Evolutionary conservation across 92 coral and sea anemone species (phyloP).

Genomic region (Anthopleura xanthogrammica): DNA sequence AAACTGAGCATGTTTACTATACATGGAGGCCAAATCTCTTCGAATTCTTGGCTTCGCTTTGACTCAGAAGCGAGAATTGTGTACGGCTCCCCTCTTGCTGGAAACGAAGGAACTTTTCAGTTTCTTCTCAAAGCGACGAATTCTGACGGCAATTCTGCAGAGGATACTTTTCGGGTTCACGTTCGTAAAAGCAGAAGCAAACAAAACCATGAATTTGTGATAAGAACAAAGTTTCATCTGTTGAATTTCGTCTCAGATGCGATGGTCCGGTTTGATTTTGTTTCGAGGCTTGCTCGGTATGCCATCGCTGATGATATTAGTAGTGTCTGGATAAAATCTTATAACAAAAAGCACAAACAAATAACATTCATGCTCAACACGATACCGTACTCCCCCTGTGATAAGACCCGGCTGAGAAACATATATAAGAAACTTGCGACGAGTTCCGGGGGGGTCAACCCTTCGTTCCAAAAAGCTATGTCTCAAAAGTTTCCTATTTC

Average conservation of each 20-base stretch:
- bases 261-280: constrained; percentile 51
- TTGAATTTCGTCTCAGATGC: constrained; percentile 43
- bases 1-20: constrained; percentile 52
- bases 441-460: constrained; percentile 35
- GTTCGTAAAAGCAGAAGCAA: constrained; percentile 33
- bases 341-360: constrained; percentile 30
- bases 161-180: constrained; percentile 29
- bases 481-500: constrained; percentile 43
- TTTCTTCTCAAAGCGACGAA: constrained; percentile 39
- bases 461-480: constrained; percentile 51
- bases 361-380: constrained; percentile 59
- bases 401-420: constrained; percentile 31
- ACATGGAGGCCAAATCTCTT: constrained; percentile 42
- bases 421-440: constrained; percentile 34
- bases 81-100: constrained; percentile 59
- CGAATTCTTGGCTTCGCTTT: constrained; percentile 73
- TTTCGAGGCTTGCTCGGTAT: constrained; percentile 40
- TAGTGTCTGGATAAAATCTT: constrained; percentile 57
- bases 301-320: constrained; percentile 27
- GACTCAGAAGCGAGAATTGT: constrained; percentile 32
- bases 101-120: constrained; percentile 45
- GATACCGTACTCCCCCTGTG: constrained; percentile 58
- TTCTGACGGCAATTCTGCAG: constrained; percentile 28
- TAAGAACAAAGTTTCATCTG: constrained; percentile 44
- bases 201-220: constrained; percentile 63